Conservation (phyloP, 2,888 invertebrate species). For the Lasioglossum zephyrum region DNA sequence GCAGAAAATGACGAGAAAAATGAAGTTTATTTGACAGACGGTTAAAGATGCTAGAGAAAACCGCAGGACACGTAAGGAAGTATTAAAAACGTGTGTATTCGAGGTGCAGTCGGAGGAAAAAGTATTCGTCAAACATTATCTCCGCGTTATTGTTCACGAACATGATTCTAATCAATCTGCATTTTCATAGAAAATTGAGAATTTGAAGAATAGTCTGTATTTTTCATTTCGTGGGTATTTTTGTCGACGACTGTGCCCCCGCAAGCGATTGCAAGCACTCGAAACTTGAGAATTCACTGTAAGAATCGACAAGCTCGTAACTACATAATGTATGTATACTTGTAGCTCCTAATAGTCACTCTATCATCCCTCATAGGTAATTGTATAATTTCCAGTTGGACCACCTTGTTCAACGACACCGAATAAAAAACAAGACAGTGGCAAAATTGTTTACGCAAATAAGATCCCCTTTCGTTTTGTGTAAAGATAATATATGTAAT, state of each 20-base stretch:
- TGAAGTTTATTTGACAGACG: constrained; percentile 14
- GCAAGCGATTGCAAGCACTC: not conserved
- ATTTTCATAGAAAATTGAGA: not conserved
- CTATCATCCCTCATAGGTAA: constrained; percentile 39
- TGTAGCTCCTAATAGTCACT: constrained; percentile 43
- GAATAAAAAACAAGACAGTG: not conserved
- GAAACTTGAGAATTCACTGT: constrained; percentile 19
- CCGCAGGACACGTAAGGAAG: constrained; percentile 12
- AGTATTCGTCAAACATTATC: not conserved
- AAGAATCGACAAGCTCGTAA: constrained; percentile 37
- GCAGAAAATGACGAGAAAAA: not conserved
- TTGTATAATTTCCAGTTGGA: constrained; percentile 3
- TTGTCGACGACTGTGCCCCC: not conserved
- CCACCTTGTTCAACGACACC: not conserved
- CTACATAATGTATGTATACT: constrained; percentile 23
- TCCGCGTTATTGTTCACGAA: not conserved
- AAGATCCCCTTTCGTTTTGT: not conserved
- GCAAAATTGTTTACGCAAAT: not conserved
- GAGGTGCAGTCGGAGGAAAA: not conserved
- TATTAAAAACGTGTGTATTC: constrained; percentile 2
- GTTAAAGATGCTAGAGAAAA: constrained; percentile 26
- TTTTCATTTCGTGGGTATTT: not conserved
- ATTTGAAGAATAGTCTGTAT: not conserved
- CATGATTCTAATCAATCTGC: not conserved
- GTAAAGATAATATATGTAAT: not conserved